Evolutionary conservation across 2,113 vertebrate genomes (phyloP).

Genomic region (Cercocebus atys): DNA sequence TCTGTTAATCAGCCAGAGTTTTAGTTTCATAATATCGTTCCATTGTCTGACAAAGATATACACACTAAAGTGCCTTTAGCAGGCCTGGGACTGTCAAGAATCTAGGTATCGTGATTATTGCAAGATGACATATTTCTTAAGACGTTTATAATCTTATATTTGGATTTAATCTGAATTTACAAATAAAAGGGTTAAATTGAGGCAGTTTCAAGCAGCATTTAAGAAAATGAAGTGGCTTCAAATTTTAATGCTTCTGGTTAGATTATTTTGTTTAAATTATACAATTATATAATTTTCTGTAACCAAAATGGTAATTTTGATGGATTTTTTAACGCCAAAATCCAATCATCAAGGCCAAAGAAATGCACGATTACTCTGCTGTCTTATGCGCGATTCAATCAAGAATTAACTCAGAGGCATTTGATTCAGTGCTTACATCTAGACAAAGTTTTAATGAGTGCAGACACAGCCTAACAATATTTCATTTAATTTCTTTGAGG

Average conservation of each 20-base stretch:
- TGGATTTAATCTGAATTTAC: slow-evolving; percentile 10
- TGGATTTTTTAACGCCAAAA: slow-evolving; percentile 6
- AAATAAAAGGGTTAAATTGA: not conserved
- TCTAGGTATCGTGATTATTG: not conserved
- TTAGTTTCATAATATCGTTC: slow-evolving; percentile 5
- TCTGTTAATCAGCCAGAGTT: slow-evolving; percentile 2
- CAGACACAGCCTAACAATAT: not conserved
- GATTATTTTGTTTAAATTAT: not conserved
- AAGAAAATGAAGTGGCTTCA: not conserved
- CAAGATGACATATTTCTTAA: not conserved
- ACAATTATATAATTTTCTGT: not conserved
- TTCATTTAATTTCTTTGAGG: not conserved
- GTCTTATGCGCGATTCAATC: not conserved
- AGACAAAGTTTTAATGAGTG: not conserved
- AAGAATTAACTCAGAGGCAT: slow-evolving; percentile 17
- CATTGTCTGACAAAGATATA: not conserved
- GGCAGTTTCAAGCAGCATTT: not conserved
- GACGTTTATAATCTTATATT: not conserved
- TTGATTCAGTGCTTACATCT: not conserved
- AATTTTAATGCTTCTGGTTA: not conserved
- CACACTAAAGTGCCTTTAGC: not conserved
- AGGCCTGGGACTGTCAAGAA: not conserved
- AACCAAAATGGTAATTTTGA: slow-evolving; percentile 22
- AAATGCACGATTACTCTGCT: not conserved
- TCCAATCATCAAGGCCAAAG: slow-evolving; percentile 31